Evolutionary conservation across 2,797 vertebrate species (phyloP).

Genomic region (Danionella dracula): DNA sequence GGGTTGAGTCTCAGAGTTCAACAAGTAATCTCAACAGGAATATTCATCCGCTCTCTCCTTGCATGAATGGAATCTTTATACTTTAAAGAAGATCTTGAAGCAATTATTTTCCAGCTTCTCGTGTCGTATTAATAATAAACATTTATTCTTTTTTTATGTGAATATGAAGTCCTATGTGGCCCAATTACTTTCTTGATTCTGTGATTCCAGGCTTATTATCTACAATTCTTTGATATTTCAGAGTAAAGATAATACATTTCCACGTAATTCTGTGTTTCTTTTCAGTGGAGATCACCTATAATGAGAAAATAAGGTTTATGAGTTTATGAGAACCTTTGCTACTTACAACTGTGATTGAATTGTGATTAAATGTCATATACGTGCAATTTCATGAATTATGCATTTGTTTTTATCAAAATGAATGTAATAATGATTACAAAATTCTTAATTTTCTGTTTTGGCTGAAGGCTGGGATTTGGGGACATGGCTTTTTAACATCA

Average conservation of each 20-base stretch:
- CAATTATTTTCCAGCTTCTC: background rate
- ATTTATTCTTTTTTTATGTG: background rate
- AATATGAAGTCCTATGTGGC: background rate
- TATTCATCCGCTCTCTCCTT: conserved; percentile 23
- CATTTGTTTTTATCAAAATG: no score
- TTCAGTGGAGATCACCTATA: no score
- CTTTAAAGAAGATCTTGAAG: conserved; percentile 12
- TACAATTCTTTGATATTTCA: background rate
- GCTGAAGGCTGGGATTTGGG: no score
- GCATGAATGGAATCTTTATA: conserved; percentile 7
- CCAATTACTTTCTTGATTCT: background rate
- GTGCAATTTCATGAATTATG: no score
- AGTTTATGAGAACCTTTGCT: no score
- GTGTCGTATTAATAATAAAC: conserved; percentile 7
- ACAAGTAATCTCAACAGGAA: conserved; percentile 16
- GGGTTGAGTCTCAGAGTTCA: conserved; percentile 15
- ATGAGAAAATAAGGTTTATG: no score
- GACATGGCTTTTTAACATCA: no score
- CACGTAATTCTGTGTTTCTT: background rate
- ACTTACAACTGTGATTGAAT: no score
- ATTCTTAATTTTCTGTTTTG: no score
- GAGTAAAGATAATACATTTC: background rate
- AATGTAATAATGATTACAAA: no score
- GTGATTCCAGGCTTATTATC: background rate
- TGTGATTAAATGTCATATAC: no score